Conservation (phyloP, 2,113 vertebrate genomes). For the human (Homo sapiens) region GRCh38 chr7:1014501-1015000, state of each 20-base stretch:
- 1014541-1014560: background rate
- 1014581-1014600: background rate
- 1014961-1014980: background rate
- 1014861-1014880: background rate
- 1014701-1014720: background rate
- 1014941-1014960: background rate
- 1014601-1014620: background rate
- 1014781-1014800: background rate
- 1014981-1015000: background rate
- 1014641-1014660: background rate
- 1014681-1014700: background rate
- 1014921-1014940: background rate
- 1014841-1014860: accelerated
- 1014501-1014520: background rate
- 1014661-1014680: too few species aligned
- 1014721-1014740: background rate
- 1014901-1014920: background rate
- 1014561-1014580: background rate
- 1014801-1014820: background rate
- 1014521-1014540: background rate
- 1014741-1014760: background rate
- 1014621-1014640: background rate
- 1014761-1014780: background rate
- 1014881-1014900: background rate
- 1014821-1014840: background rate